These are phyloP conservation scores for Pseudococcus longispinus DNA, from an alignment of 2,888 invertebrate genomes.

Conservation along the genomic window DNA sequence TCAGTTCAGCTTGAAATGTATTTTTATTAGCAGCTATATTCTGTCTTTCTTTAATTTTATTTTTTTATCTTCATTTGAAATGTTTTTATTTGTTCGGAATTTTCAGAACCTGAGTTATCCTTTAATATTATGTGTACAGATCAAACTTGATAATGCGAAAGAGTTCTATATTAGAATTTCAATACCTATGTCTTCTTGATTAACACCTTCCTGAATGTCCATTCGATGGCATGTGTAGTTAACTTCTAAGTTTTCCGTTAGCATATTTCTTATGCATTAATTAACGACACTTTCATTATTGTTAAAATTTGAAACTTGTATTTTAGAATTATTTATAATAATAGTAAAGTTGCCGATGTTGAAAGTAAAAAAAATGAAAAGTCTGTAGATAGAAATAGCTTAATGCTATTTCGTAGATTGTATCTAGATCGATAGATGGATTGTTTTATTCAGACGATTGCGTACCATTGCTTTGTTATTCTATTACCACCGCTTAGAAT, in stretches of 20 bases:
- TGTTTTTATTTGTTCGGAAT: not conserved
- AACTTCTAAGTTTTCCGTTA: not conserved
- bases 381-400: not conserved
- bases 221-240: not conserved
- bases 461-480: not conserved
- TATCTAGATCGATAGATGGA: not conserved
- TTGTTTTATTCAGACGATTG: no score
- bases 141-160: not conserved
- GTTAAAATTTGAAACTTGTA: not conserved
- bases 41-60: not conserved
- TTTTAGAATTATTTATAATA: not conserved
- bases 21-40: not conserved
- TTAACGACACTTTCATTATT: not conserved
- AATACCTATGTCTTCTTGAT: not conserved
- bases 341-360: not conserved
- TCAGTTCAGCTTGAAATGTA: not conserved
- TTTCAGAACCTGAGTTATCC: not conserved
- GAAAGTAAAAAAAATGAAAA: not conserved
- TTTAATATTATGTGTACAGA: not conserved
- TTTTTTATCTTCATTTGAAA: not conserved
- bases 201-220: not conserved
- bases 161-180: not conserved
- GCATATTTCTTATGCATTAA: not conserved
- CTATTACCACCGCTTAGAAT: not conserved
- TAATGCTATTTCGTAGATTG: not conserved